Evolutionary conservation across 2,888 invertebrate genomes (phyloP).

Genomic region (Rhagophthalmus giganteus): DNA sequence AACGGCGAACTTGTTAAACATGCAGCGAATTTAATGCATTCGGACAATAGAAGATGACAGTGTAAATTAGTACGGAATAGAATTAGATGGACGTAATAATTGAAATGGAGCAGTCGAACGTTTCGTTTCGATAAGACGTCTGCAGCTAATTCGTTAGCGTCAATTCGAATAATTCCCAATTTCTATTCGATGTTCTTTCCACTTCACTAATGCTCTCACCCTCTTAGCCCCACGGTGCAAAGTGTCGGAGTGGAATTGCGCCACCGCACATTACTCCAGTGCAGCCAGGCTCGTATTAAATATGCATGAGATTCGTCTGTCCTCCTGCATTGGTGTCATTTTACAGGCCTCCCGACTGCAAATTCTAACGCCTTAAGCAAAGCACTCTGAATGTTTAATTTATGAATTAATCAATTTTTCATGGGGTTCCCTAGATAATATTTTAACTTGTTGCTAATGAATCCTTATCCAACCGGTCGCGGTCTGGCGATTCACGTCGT

Average conservation of each 20-base stretch:
- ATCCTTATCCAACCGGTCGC: no score
- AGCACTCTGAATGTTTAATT: no score
- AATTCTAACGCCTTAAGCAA: no score
- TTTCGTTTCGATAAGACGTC: conserved; percentile 22
- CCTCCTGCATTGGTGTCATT: conserved; percentile 30
- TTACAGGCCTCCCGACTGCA: no score
- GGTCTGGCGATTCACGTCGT: no score
- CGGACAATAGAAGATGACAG: no score
- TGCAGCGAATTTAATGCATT: no score
- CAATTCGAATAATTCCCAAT: conserved; percentile 36
- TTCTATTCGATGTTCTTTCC: conserved; percentile 38
- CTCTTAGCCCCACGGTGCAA: conserved; percentile 29
- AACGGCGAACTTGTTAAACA: no score
- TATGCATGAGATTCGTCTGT: conserved; percentile 34
- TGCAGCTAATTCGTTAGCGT: conserved; percentile 35
- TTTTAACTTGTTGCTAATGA: no score
- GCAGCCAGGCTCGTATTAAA: conserved; percentile 33
- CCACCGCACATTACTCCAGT: conserved; percentile 35
- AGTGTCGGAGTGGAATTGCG: conserved; percentile 34
- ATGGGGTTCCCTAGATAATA: no score
- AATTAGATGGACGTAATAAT: conserved; percentile 5
- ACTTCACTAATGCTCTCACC: conserved; percentile 33
- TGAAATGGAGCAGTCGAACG: conserved; percentile 12
- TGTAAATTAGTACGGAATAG: no score
- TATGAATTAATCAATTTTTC: no score